phyloP scores from a whole-genome alignment of 2,888 invertebrate species.

The Dynastes maya region DNA sequence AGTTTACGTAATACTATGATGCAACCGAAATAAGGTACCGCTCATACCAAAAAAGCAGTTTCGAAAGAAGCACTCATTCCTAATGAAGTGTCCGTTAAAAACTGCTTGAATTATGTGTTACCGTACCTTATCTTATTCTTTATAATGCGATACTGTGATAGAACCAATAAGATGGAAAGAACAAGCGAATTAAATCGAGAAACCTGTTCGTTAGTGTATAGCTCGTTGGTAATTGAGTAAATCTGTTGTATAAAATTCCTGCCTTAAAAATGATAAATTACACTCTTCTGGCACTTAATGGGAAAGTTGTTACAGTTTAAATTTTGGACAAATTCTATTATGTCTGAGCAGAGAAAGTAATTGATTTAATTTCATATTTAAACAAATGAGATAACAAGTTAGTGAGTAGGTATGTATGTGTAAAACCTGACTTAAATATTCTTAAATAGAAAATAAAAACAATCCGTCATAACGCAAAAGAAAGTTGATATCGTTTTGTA shows the following conservation, averaged over 20 bases:
- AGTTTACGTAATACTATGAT: constrained; percentile 23
- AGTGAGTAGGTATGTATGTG: background rate
- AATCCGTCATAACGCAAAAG: constrained; percentile 29
- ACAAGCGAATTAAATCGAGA: constrained; percentile 7
- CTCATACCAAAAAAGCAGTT: constrained; percentile 5
- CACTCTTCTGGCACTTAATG: constrained; percentile 30
- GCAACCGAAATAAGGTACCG: constrained; percentile 11
- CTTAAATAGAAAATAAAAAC: constrained; percentile 20
- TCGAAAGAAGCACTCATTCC: constrained; percentile 20
- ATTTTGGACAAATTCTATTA: constrained; percentile 44
- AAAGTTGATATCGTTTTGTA: constrained; percentile 3
- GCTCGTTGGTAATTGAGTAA: constrained; percentile 16
- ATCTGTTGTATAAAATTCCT: constrained; percentile 29
- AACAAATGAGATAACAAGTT: constrained; percentile 37
- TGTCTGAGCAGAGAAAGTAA: constrained; percentile 43
- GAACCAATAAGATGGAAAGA: background rate
- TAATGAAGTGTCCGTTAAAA: background rate
- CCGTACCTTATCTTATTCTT: background rate
- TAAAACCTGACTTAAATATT: constrained; percentile 9
- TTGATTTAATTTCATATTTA: constrained; percentile 45
- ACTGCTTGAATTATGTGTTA: constrained; percentile 9
- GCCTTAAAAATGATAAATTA: constrained; percentile 44
- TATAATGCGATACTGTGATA: background rate
- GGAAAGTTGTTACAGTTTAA: constrained; percentile 45
- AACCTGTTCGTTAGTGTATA: constrained; percentile 23